These are phyloP conservation scores for Lithophane semibrunnea DNA, from an alignment of 2,888 invertebrate species.

Conservation along the genomic window DNA sequence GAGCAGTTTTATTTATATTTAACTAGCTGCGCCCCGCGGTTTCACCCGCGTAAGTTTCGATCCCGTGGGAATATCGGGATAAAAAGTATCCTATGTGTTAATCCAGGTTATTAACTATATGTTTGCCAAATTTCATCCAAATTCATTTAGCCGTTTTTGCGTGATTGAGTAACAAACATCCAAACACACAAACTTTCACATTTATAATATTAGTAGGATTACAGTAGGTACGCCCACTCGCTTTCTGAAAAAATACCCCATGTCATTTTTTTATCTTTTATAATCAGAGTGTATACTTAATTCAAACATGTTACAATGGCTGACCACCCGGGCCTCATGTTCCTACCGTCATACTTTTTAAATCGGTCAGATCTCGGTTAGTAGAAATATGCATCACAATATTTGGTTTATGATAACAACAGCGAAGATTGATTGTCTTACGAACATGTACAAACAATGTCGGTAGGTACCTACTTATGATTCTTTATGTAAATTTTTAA, in stretches of 20 bases:
- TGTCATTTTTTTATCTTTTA: slow-evolving; percentile 9
- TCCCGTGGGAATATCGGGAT: no score
- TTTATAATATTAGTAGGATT: no score
- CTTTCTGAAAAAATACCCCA: neutral
- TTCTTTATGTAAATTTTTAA: neutral
- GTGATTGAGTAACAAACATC: no score
- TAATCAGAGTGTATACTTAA: slow-evolving; percentile 5
- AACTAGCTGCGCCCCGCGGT: no score
- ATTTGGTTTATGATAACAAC: slow-evolving; percentile 52
- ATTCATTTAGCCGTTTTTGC: no score
- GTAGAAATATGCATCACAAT: slow-evolving; percentile 42
- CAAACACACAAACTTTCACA: no score
- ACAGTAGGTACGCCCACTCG: neutral
- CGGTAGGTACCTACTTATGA: slow-evolving; percentile 2
- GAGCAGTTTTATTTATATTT: neutral
- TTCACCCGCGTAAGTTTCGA: no score
- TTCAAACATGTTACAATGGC: slow-evolving; percentile 26
- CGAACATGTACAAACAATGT: neutral
- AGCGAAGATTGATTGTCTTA: slow-evolving; percentile 45
- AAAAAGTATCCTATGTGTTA: no score
- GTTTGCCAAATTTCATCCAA: no score
- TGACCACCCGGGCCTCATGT: slow-evolving; percentile 27
- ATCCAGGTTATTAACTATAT: no score
- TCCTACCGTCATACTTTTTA: slow-evolving; percentile 25
- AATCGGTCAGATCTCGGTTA: slow-evolving; percentile 31